Evolutionary conservation across 2,797 vertebrate species (phyloP).

Genomic region (Alauda arvensis): DNA sequence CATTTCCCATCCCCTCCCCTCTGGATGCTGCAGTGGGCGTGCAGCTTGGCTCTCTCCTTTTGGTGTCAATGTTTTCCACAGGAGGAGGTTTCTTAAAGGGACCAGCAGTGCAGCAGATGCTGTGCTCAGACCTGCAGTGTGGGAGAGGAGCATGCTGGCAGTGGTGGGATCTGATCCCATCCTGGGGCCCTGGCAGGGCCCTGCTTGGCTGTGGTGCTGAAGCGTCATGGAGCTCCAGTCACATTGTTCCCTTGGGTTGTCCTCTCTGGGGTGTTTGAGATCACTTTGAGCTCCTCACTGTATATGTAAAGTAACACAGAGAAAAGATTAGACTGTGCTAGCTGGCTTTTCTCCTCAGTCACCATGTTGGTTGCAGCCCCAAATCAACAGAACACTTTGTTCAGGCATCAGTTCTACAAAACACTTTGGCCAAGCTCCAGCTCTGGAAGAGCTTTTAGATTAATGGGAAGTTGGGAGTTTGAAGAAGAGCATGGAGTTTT

Average conservation of each 20-base stretch:
- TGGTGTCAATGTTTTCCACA: constrained; percentile 50
- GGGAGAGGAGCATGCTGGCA: background rate
- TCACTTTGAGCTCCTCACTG: background rate
- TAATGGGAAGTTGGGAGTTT: background rate
- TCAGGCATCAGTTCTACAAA: constrained; percentile 13
- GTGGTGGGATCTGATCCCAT: background rate
- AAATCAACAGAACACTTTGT: constrained; percentile 20
- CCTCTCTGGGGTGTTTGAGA: background rate
- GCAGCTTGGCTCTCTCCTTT: constrained; percentile 44
- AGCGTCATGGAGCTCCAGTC: background rate
- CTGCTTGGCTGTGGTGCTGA: background rate
- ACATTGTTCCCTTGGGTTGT: background rate
- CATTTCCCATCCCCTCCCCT: background rate
- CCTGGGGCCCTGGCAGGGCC: background rate
- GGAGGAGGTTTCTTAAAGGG: constrained; percentile 22
- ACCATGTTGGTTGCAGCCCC: background rate
- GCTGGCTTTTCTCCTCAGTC: constrained; percentile 15
- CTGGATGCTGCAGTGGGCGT: constrained; percentile 35
- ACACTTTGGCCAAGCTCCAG: background rate
- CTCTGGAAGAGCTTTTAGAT: constrained; percentile 10
- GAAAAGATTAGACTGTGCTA: background rate
- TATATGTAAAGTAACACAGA: background rate
- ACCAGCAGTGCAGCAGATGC: constrained; percentile 28
- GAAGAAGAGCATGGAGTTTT: background rate
- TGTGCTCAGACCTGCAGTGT: background rate